Base-by-base conservation (phyloP, 2,113 vertebrate species). In the Arizona elegans region DNA sequence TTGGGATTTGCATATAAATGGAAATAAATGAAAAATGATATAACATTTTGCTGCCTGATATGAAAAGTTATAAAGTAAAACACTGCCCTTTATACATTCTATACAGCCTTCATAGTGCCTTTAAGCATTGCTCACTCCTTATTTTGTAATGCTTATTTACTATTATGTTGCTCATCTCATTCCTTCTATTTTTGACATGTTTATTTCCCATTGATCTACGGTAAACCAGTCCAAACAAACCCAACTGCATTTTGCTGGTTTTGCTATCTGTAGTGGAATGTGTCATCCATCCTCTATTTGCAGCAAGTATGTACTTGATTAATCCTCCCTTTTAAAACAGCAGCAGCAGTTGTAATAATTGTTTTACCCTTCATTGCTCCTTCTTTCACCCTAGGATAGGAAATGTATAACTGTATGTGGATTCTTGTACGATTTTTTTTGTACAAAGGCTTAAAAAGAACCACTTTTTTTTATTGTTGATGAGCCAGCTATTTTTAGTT, bases 1-100 rank as follows among this genome's bases (percentile, higher is more conserved):
- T 86, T 90, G 52, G 12, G 52, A 89, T 90, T 95, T 89, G 56
- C 56, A 62, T 52, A 94, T 26, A 26, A 90, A 3, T 26, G 8
- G 54, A 88, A 75, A 93, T 13, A 94, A 94, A 93, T 0, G 15
- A 85, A 95, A n/a, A 65, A 47, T 8, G 0, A 0, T 50, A 93
- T 0, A 95, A 54, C 70, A 92, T 65, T 62, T 65, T 43, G 58
- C 58, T 52, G 7, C 53, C 26, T 1, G 8, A 58, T n/a, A 5
- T 21, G 10, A 90, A 53, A 70, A 70, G 89, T 21, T 53, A 50
- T 53, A 29, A 17, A 70, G 53, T 90, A 21, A 75, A 90, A 75
- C 33, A 10, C 5, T 90, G 17, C 19, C 17, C 50, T 75, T 75
- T 70, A 53, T 70, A 19, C 21, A 17, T 53, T 65, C 50, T n/a